phyloP scores from a whole-genome alignment of 2,113 vertebrate species.

The Phasianus colchicus region DNA sequence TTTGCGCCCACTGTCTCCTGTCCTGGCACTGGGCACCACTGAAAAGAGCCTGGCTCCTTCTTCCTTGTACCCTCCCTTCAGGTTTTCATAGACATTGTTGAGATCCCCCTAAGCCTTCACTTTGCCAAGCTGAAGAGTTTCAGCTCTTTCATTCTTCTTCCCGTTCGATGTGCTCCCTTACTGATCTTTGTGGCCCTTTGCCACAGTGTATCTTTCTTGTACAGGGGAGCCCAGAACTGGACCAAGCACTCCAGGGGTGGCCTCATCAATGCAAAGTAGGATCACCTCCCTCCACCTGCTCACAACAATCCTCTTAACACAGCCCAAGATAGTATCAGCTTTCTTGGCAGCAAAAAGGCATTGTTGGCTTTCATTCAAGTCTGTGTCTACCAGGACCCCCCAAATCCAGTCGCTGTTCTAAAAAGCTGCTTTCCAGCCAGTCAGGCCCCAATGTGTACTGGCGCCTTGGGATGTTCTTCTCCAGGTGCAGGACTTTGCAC shows the following conservation, averaged over 20 bases:
- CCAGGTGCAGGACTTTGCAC: background rate
- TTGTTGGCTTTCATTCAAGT: background rate
- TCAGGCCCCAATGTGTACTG: background rate
- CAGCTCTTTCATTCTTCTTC: background rate
- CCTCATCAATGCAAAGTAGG: background rate
- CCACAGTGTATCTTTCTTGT: too few relatives aligned
- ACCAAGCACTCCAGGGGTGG: background rate
- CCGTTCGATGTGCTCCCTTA: background rate
- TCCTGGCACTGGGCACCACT: background rate
- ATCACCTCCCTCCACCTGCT: background rate
- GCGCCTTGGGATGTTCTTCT: background rate
- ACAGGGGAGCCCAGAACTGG: background rate
- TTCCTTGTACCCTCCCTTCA: background rate
- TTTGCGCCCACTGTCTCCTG: background rate
- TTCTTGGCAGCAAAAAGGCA: background rate
- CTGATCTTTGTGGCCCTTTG: background rate
- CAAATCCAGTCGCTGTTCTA: background rate
- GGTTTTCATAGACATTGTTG: too few relatives aligned
- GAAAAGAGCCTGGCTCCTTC: background rate
- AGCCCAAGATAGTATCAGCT: background rate
- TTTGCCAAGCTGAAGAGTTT: background rate
- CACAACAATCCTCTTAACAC: background rate
- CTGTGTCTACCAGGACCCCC: background rate
- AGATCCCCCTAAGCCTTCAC: background rate
- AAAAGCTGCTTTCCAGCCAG: background rate